phyloP scores from a whole-genome alignment of 2,888 invertebrate genomes.

The Epinotia nisella region DNA sequence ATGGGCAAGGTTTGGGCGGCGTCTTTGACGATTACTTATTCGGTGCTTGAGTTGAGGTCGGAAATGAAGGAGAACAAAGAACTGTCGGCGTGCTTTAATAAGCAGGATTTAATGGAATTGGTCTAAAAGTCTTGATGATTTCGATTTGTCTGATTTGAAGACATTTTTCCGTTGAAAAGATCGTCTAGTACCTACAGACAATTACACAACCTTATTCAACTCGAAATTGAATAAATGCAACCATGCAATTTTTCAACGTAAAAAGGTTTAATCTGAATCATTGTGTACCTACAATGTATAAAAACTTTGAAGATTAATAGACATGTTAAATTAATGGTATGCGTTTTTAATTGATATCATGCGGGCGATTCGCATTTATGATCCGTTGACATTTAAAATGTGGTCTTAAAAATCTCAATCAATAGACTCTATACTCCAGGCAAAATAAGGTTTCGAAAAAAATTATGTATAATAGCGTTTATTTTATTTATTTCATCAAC shows the following conservation, averaged over 20 bases:
- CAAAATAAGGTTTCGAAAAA: too few species aligned
- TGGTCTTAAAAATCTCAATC: not conserved
- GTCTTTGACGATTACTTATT: constrained; percentile 73
- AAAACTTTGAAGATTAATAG: not conserved
- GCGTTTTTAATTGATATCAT: constrained; percentile 9
- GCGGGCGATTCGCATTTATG: not conserved
- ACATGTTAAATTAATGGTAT: constrained; percentile 8
- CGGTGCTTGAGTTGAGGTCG: constrained; percentile 69
- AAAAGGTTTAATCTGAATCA: not conserved
- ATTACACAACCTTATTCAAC: too few species aligned
- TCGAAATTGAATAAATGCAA: too few species aligned
- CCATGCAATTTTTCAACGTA: too few species aligned
- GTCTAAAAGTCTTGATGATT: constrained; percentile 36
- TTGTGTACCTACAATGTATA: not conserved
- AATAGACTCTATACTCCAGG: too few species aligned
- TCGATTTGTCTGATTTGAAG: not conserved
- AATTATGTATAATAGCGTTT: too few species aligned
- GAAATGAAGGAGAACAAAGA: constrained; percentile 75
- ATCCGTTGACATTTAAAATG: not conserved
- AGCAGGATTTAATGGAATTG: constrained; percentile 45
- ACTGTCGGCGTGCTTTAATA: constrained; percentile 71
- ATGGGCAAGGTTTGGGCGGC: constrained; percentile 64
- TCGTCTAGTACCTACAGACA: not conserved
- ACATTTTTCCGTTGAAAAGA: not conserved
- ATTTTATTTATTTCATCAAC: too few species aligned